Conservation (phyloP, 2,797 vertebrate genomes). For the Podarcis siculus region DNA sequence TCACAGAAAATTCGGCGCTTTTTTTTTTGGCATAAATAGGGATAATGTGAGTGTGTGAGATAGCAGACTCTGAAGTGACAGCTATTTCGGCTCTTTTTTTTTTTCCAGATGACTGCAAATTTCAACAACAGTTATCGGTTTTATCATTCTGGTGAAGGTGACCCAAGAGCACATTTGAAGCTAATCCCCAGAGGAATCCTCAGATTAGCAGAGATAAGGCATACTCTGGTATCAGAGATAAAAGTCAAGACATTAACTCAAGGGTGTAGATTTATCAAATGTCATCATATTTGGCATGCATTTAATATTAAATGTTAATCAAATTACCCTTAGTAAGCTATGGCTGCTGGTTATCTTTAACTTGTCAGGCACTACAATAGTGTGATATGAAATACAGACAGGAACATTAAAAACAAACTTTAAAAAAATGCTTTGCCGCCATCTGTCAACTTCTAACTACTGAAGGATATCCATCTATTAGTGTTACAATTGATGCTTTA, state of each 20-base stretch:
- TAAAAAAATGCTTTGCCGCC: slow-evolving; percentile 22
- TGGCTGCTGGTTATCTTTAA: slow-evolving; percentile 60
- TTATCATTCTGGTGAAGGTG: slow-evolving; percentile 63
- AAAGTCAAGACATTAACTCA: slow-evolving; percentile 75
- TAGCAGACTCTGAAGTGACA: slow-evolving; percentile 35
- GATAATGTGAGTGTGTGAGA: not conserved
- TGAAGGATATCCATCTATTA: not conserved
- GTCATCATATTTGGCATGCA: slow-evolving; percentile 56
- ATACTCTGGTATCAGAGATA: slow-evolving; percentile 56
- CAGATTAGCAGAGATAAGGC: slow-evolving; percentile 54
- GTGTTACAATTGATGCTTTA: not conserved
- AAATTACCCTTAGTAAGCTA: slow-evolving; percentile 64
- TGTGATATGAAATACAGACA: slow-evolving; percentile 37
- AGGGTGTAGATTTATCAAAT: slow-evolving; percentile 74
- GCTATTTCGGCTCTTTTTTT: slow-evolving; percentile 51
- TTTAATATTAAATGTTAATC: slow-evolving; percentile 76
- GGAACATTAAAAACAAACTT: not conserved
- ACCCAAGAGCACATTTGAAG: slow-evolving; percentile 42
- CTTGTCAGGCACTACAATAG: slow-evolving; percentile 55
- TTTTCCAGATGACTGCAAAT: slow-evolving; percentile 62
- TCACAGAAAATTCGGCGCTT: not conserved
- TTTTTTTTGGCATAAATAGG: not conserved
- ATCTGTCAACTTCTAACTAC: not conserved
- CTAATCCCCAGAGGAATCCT: slow-evolving; percentile 50
- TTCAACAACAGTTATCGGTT: slow-evolving; percentile 62